These are phyloP conservation scores for Hyposoter dolosus DNA, from an alignment of 2,888 invertebrate genomes.

Conservation along the genomic window DNA sequence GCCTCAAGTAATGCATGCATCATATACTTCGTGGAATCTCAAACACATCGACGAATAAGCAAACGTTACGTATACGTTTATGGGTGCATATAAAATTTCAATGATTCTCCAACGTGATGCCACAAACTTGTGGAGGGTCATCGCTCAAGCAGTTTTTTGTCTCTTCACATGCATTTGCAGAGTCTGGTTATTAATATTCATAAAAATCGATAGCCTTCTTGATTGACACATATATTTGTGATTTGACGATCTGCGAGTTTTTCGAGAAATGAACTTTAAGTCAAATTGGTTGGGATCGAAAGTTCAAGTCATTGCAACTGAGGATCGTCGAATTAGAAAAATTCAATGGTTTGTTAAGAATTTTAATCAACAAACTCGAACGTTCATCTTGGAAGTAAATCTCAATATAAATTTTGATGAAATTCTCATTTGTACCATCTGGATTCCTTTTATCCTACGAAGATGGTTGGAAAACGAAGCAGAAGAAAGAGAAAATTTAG, in stretches of 20 bases:
- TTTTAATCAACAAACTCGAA: background rate
- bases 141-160: background rate
- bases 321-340: background rate
- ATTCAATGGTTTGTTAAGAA: background rate
- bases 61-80: conserved; percentile 42
- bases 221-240: background rate
- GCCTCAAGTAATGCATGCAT: conserved; percentile 1
- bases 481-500: conserved; percentile 61
- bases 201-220: background rate
- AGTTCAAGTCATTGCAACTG: background rate
- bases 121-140: conserved; percentile 7
- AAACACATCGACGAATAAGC: conserved; percentile 28
- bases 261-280: background rate
- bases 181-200: background rate
- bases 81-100: conserved; percentile 61
- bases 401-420: background rate
- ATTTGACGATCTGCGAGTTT: background rate
- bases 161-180: background rate
- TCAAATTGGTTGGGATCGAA: background rate
- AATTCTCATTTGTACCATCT: background rate
- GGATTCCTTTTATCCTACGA: background rate
- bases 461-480: background rate
- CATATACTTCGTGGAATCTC: conserved; percentile 16
- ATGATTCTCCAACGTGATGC: conserved; percentile 30
- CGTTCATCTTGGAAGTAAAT: background rate